Evolutionary conservation across 1,140 invertebrate species (phyloP), one percentile per base, ranked within the genome.

Genomic region (Bombus superbus): DNA sequence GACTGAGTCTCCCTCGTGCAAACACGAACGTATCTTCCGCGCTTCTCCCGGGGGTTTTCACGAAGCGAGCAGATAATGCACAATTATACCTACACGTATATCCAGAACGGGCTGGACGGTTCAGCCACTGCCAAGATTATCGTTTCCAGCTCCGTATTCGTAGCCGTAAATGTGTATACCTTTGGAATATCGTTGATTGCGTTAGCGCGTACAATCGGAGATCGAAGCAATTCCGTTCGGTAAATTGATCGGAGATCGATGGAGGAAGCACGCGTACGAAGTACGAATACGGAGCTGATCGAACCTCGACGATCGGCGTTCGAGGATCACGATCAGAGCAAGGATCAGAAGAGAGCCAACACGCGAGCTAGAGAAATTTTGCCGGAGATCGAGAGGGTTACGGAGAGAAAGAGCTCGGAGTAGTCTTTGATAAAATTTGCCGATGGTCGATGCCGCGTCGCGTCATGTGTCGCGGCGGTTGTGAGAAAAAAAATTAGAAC

Each of bases 31-130:
- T 35, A 22, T 85, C n/a, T 22, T 22, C 10, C 75, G 87, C 53
- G 71, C 79, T 85, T 72, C n/a, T 40, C 69, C 82, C 74, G 69
- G 47, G 35, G 47, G 42, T 85, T 81, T 64, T 83, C 74, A 68
- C 85, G 83, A 85, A 66, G 73, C 82, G 74, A 75, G 69, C 81
- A 81, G 86, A 90, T 83, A 80, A 88, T 86, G 86, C 89, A 90
- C 88, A 73, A 86, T 88, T 91, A 64, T 91, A 91, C 85, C 82
- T 89, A 74, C 86, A 93, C 91, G 90, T 92, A 89, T 95, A 95
- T 95, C 95, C 94, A 95, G 95, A 95, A 95, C 94, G 95, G 95
- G 95, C 94, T 95, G 92, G 92, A 95, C 94, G 94, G 94, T 95
- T 94, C 93, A 94, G 92, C 93, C 93, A 93, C 92, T 94, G 93